These are phyloP conservation scores for Pangasius mekongensis DNA, from an alignment of 2,797 vertebrate genomes.

Conservation along the genomic window DNA sequence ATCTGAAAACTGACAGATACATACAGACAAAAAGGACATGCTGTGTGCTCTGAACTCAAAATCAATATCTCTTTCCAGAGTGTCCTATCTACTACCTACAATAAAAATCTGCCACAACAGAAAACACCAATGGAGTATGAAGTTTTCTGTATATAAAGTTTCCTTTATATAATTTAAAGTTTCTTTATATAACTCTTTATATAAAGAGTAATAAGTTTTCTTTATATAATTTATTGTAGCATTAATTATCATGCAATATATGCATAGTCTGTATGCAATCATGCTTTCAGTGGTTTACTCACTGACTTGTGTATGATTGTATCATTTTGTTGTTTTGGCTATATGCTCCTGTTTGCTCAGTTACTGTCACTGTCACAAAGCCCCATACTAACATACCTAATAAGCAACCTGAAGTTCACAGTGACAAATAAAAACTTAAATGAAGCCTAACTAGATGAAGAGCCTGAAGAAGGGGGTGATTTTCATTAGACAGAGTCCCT, in stretches of 20 bases:
- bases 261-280: background rate
- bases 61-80: background rate
- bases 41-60: background rate
- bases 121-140: background rate
- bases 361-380: background rate
- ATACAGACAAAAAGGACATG: background rate
- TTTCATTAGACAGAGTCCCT: background rate
- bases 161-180: too few relatives aligned
- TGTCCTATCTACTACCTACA: background rate
- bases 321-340: background rate
- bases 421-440: background rate
- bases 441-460: background rate
- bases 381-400: background rate
- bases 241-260: background rate
- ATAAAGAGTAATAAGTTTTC: background rate
- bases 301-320: background rate
- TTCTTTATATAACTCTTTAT: too few relatives aligned
- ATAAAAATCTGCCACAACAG: background rate
- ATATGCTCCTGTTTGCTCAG: background rate
- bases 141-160: too few relatives aligned
- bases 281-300: background rate
- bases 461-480: background rate
- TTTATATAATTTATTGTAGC: background rate
- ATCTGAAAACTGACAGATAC: background rate
- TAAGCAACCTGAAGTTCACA: background rate